A percentile compares a stretch with the other conserved stretches of the same genome.
Evolutionary conservation across 2,113 vertebrate species (phyloP).

Genomic region (Chitala chitala): DNA sequence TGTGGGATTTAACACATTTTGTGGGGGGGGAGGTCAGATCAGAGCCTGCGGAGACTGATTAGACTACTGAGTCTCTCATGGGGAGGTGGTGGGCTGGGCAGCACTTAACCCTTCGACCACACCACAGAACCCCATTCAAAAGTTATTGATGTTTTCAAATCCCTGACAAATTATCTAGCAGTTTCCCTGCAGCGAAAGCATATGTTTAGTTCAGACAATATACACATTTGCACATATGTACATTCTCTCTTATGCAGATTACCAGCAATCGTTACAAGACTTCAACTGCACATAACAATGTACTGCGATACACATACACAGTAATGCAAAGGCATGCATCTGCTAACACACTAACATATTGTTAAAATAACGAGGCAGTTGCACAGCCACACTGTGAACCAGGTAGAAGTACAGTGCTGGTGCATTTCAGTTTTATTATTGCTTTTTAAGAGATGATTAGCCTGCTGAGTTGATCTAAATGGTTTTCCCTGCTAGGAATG

Average conservation of each 20-base stretch:
- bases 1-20: background rate
- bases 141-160: constrained; percentile 20
- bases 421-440: constrained; percentile 13
- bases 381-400: constrained; percentile 5
- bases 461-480: constrained; percentile 14
- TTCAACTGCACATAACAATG: background rate
- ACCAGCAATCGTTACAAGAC: too few species aligned
- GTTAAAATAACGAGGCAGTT: background rate
- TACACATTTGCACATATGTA: background rate
- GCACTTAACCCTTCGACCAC: constrained; percentile 16
- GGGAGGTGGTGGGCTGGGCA: background rate
- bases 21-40: background rate
- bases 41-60: background rate
- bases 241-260: background rate
- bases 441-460: constrained; percentile 14
- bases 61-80: background rate
- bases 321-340: background rate
- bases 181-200: background rate
- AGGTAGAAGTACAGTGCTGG: background rate
- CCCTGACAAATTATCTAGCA: background rate
- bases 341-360: background rate
- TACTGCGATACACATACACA: background rate
- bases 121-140: constrained; percentile 2
- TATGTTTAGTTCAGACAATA: background rate
- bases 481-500: constrained; percentile 15